Percentiles rank a stretch among this genome's conserved stretches.
Evolutionary conservation across 2,113 vertebrate species (phyloP).

Genomic region (Platycercus adscitus): DNA sequence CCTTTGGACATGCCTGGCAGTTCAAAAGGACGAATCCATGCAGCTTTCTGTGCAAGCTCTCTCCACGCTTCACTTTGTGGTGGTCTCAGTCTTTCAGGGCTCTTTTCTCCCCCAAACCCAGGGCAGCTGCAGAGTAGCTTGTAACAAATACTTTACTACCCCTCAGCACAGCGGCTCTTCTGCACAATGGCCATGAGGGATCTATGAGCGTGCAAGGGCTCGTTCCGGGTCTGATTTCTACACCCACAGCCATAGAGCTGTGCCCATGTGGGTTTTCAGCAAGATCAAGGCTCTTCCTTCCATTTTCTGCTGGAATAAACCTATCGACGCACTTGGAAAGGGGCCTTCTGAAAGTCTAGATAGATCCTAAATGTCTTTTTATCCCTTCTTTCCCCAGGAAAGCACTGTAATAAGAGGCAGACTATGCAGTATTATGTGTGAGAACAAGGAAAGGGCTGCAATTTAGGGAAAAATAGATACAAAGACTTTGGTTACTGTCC

Average conservation of each 20-base stretch:
- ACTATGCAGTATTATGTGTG: background rate
- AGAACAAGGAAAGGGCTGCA: background rate
- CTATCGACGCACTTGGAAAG: background rate
- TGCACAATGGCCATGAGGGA: background rate
- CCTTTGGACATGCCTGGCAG: background rate
- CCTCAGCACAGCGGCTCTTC: background rate
- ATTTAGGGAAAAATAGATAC: background rate
- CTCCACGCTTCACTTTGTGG: background rate
- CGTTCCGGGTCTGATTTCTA: background rate
- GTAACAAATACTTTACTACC: background rate
- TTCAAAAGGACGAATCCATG: background rate
- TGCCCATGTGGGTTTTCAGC: background rate
- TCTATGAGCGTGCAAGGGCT: background rate
- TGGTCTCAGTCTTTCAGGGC: background rate
- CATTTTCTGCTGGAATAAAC: background rate
- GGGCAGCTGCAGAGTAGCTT: background rate
- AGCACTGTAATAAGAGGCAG: background rate
- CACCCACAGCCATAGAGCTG: background rate
- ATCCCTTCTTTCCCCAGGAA: background rate
- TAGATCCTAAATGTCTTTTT: background rate
- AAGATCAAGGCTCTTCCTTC: background rate
- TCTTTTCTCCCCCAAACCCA: background rate
- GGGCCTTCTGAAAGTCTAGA: background rate
- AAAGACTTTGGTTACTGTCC: background rate
- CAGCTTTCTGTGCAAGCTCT: background rate